Evolutionary conservation across 2,113 vertebrate genomes (phyloP).

Genomic region (Paralichthys olivaceus): DNA sequence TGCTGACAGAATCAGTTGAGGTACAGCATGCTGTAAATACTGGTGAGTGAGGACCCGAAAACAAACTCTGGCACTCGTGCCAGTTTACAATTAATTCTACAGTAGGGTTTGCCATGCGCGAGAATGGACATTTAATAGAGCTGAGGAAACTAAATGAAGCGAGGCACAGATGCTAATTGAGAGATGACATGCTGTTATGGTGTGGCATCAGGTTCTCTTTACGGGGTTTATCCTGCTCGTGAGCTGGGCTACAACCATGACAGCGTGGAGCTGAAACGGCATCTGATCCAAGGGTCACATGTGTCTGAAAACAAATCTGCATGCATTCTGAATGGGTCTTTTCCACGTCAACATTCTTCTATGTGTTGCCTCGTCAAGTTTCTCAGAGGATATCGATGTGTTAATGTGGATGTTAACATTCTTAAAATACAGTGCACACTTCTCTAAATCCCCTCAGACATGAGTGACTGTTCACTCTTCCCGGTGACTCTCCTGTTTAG

Average conservation of each 20-base stretch:
- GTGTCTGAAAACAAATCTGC: not conserved
- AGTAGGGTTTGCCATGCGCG: slow-evolving; percentile 11
- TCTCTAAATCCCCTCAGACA: slow-evolving; percentile 16
- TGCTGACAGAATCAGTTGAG: slow-evolving; percentile 36
- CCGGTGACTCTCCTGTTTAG: slow-evolving; percentile 8
- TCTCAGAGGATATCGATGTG: not conserved
- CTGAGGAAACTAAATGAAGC: slow-evolving; percentile 16
- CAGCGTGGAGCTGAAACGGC: slow-evolving; percentile 1
- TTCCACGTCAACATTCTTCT: not conserved
- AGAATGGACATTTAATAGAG: slow-evolving; percentile 32
- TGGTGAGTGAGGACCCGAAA: slow-evolving; percentile 7
- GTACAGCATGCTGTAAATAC: not conserved
- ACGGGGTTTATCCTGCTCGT: slow-evolving; percentile 7
- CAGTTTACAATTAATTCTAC: not conserved
- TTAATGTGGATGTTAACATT: slow-evolving; percentile 4
- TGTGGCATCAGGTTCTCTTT: slow-evolving; percentile 5
- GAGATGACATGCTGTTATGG: slow-evolving; percentile 36
- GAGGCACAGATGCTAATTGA: slow-evolving; percentile 18
- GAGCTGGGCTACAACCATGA: slow-evolving; percentile 13
- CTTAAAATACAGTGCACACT: slow-evolving; percentile 42
- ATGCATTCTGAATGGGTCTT: not conserved
- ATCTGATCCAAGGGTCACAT: not conserved
- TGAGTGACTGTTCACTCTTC: slow-evolving; percentile 36
- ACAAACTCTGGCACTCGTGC: not conserved
- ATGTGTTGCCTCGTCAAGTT: not conserved